Evolutionary conservation across 2,888 invertebrate species (phyloP).

Genomic region (Lepidocyrtinus sp.): DNA sequence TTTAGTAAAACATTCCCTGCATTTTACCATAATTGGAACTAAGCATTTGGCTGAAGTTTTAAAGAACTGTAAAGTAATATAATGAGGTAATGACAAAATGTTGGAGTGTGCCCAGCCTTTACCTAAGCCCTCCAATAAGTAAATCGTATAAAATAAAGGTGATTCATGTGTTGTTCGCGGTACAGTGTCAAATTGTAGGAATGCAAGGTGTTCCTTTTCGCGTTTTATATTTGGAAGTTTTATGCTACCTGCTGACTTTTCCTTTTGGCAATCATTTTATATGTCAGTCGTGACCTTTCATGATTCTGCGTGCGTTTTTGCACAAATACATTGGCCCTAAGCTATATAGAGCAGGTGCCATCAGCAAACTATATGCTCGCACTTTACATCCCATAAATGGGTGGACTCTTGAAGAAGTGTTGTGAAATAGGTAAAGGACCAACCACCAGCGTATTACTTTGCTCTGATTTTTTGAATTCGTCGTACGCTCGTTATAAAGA

Average conservation of each 20-base stretch:
- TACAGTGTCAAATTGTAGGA: slow-evolving; percentile 28
- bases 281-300: slow-evolving; percentile 56
- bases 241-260: slow-evolving; percentile 42
- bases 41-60: background rate
- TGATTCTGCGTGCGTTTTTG: slow-evolving; percentile 11
- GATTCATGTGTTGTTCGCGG: background rate
- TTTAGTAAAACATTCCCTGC: too few species aligned
- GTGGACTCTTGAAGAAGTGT: slow-evolving; percentile 3
- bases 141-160: too few species aligned
- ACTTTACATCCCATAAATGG: background rate
- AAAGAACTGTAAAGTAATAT: background rate
- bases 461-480: slow-evolving; percentile 50
- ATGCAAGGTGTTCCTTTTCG: slow-evolving; percentile 48
- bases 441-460: background rate
- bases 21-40: slow-evolving; percentile 14
- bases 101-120: slow-evolving; percentile 7
- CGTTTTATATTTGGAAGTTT: slow-evolving; percentile 12
- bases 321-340: background rate
- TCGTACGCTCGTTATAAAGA: background rate
- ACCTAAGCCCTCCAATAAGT: too few species aligned
- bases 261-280: slow-evolving; percentile 36
- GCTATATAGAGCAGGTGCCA: background rate
- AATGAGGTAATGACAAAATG: background rate
- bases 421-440: slow-evolving; percentile 28
- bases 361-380: too few species aligned